Base-by-base conservation (phyloP, 2,797 vertebrate species). In the Lophotriccus pileatus region DNA sequence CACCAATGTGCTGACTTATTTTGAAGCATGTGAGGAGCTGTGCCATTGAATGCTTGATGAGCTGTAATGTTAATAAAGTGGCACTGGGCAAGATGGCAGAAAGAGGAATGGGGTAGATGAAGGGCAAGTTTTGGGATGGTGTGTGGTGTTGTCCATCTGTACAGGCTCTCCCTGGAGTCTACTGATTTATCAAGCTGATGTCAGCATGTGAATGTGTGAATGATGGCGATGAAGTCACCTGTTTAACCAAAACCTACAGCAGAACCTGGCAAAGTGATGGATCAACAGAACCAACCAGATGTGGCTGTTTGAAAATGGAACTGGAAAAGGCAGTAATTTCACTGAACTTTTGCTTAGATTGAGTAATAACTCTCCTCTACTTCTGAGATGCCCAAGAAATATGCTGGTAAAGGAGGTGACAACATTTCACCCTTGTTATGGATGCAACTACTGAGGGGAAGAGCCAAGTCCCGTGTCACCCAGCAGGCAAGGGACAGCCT, bases 11-110 rank as follows among this genome's bases (percentile, higher is more conserved):
- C 90, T 83, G 91, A 74, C 93, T 97, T 95, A 93, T 96, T 97
- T 94, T 97, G 95, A 92, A 97, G 96, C 20, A 1, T 91, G 87
- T 95, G 96, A 94, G 94, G 93, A 97, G 86, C 96, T 44, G 59
- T 73, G 92, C 93, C 5, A 53, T 50, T 96, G 95, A 95, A 95
- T 77, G 93, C 72, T 87, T 0, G 5, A 73, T 68, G 90, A 94
- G 81, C 80, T 18, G 34, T 34, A 62, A 64, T 78, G 90, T 96
- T 93, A 94, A 89, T 96, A 92, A 96, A 94, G 94, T 72, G 87
- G 87, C 30, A 44, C 46, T 13, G 84, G 91, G 89, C 43, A 84
- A 86, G 89, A n/a, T 19, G 25, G 77, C 47, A 49, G 89, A 94
- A 90, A 93, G 88, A 92, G 60, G 24, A 46, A 56, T 63, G 72